Evolutionary conservation across 2,113 vertebrate species (phyloP), one percentile per base, ranked within the genome.

Genomic region (Amblyopsis rosae): DNA sequence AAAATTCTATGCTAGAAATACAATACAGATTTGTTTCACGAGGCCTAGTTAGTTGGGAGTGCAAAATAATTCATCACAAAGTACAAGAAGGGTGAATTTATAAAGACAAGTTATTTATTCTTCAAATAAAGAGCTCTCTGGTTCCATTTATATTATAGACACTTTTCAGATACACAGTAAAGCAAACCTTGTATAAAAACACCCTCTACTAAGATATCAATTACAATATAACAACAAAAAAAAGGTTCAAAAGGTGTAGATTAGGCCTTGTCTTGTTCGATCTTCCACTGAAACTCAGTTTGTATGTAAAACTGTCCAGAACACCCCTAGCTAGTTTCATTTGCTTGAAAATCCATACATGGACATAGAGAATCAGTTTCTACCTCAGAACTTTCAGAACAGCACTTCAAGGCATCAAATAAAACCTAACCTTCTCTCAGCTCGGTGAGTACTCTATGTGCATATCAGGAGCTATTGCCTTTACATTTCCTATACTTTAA

Each of bases 81-180:
- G 13, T 53, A 53, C 51, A 53, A n/a, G 13, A 53, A 13, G 51
- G n/a, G 6, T 53, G 13, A 5, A 13, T 15, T n/a, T 6, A 53
- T 53, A 53, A 15, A 53, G 51, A 53, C n/a, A 53, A 53, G 8
- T 41, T 17, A 41, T 4, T 5, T 50, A 15, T 66, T 63, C 73
- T 72, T 80, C 82, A 76, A 41, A 26, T 26, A 26, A 26, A 26
- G 5, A 41, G 35, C 7, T 41, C 35, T 41, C 35, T 86, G 77
- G 74, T 70, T 61, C 69, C 59, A 79, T 67, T 62, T 59, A 59
- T 71, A 71, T 87, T 55, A 68, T 70, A 62, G 73, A 35, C 61
- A 49, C 11, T 26, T 83, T 54, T 71, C 48, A 49, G 81, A 78
- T 76, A 79, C 79, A 80, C 47, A 74, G 60, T 83, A 80, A 54